phyloP scores from a whole-genome alignment of 2,113 vertebrate genomes.

The Nothocercus julius region DNA sequence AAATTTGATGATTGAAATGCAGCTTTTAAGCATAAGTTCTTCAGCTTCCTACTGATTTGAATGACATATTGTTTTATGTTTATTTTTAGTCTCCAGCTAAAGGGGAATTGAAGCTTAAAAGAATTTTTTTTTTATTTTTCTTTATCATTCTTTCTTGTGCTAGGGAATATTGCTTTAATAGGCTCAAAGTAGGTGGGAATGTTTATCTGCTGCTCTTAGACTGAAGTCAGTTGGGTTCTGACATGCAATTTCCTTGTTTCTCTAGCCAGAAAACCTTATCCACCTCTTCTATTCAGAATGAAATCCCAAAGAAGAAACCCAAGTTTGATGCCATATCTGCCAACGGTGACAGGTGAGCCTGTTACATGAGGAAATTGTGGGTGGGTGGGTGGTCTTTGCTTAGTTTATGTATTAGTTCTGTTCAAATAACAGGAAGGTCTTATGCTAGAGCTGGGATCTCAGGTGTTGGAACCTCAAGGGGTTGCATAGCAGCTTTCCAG shows the following conservation, averaged over 20 bases:
- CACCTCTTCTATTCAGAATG: conserved; percentile 86
- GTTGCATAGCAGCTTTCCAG: background rate
- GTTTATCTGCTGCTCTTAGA: conserved; percentile 16
- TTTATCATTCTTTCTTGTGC: background rate
- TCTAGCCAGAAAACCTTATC: conserved; percentile 86
- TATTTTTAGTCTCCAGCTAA: conserved; percentile 45
- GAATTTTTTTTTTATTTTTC: background rate
- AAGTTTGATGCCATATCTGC: conserved; percentile 84
- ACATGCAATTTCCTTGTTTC: conserved; percentile 46
- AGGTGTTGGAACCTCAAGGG: background rate
- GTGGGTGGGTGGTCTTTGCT: background rate
- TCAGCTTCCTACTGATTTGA: background rate
- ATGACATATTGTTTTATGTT: conserved; percentile 24
- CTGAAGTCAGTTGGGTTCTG: conserved; percentile 65
- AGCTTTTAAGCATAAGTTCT: background rate
- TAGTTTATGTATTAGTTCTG: background rate
- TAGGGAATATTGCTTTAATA: background rate
- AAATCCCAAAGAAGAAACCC: conserved; percentile 88
- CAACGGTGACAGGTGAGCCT: conserved; percentile 85
- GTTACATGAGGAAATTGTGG: background rate
- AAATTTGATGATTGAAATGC: background rate
- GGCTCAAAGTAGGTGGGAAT: conserved; percentile 35
- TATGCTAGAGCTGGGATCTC: background rate
- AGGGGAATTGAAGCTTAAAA: background rate
- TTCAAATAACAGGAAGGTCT: background rate